phyloP scores from a whole-genome alignment of 2,113 vertebrate species.

The Seriola aureovittata region DNA sequence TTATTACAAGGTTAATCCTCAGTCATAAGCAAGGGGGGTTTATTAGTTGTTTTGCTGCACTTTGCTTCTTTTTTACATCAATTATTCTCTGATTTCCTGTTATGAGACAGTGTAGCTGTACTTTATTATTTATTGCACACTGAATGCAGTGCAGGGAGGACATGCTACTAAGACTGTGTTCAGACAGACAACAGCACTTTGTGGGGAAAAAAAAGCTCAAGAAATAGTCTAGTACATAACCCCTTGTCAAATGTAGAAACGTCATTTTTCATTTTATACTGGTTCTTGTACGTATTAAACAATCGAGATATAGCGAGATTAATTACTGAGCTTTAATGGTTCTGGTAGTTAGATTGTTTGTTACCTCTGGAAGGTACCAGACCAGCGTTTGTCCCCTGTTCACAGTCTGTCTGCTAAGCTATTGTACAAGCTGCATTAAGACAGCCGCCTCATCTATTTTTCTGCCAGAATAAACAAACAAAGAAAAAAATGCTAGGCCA shows the following conservation, averaged over 20 bases:
- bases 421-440: background rate
- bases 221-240: too few relatives aligned
- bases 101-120: background rate
- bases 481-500: background rate
- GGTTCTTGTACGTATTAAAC: too few relatives aligned
- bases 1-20: slow-evolving; percentile 58
- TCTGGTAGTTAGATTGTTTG: background rate
- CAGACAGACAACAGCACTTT: too few relatives aligned
- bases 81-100: background rate
- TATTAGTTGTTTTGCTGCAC: background rate
- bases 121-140: background rate
- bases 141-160: background rate
- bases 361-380: background rate
- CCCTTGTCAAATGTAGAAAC: too few relatives aligned
- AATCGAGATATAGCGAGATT: background rate
- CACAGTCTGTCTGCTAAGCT: background rate
- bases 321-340: background rate
- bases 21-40: slow-evolving; percentile 21
- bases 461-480: background rate
- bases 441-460: background rate
- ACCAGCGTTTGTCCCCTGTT: background rate
- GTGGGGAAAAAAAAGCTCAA: too few relatives aligned
- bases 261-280: too few relatives aligned
- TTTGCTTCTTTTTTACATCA: slow-evolving; percentile 13
- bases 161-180: background rate